Evolutionary conservation across 2,113 vertebrate species (phyloP).

Genomic region (Sinocyclocheilus anophthalmus): DNA sequence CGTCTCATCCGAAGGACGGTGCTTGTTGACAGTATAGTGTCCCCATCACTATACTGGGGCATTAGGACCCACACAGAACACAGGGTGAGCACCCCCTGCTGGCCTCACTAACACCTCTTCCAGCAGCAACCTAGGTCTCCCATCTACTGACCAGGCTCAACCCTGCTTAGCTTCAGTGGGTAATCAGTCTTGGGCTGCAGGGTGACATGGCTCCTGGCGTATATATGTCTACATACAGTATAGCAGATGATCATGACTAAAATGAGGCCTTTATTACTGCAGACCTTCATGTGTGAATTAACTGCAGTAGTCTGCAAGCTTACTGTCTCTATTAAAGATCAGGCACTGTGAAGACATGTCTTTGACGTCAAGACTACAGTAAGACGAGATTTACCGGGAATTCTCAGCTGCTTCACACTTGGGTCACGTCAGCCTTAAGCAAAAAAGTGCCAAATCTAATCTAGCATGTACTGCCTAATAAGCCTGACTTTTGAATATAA

Average conservation of each 20-base stretch:
- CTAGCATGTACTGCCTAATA: conserved; percentile 38
- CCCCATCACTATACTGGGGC: no score
- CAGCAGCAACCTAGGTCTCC: no score
- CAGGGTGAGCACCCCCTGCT: no score
- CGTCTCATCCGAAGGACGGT: no score
- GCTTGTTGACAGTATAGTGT: no score
- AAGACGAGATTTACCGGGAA: conserved; percentile 20
- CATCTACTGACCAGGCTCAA: no score
- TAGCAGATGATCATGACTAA: conserved; percentile 13
- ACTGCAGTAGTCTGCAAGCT: background rate
- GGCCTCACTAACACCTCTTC: no score
- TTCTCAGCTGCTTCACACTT: conserved; percentile 24
- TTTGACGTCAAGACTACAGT: background rate
- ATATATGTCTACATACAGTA: conserved; percentile 31
- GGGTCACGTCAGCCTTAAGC: conserved; percentile 62
- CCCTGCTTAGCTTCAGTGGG: no score
- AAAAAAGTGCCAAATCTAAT: conserved; percentile 72
- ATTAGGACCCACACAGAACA: no score
- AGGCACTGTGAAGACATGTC: conserved; percentile 13
- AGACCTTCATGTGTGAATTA: background rate
- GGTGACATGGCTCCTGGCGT: no score
- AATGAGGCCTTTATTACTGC: conserved; percentile 29
- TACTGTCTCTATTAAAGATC: background rate
- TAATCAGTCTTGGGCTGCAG: no score
- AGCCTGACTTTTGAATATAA: conserved; percentile 38